Evolutionary conservation across 2,888 invertebrate genomes (phyloP).

Genomic region (Thereva unica): DNA sequence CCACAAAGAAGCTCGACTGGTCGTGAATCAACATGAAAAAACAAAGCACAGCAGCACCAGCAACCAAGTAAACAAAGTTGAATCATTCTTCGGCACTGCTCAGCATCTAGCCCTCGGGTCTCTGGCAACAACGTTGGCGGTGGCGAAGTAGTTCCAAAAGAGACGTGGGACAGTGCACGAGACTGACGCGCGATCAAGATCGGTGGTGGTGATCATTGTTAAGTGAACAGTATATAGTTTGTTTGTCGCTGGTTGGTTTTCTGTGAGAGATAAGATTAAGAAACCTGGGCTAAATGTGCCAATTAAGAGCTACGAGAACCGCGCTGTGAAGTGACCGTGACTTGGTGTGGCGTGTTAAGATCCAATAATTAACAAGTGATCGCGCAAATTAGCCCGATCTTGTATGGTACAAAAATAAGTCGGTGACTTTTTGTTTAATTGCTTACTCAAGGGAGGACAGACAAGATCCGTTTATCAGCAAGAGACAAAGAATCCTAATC

Average conservation of each 20-base stretch:
- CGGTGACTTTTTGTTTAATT: no score
- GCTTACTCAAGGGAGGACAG: no score
- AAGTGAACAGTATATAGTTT: not conserved
- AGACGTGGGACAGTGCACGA: conserved; percentile 8
- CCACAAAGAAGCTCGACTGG: no score
- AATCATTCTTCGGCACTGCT: conserved; percentile 13
- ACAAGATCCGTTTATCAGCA: no score
- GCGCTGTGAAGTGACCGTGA: not conserved
- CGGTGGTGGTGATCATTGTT: no score
- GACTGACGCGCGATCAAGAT: no score
- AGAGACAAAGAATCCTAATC: no score
- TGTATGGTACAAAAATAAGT: no score
- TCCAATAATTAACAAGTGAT: no score
- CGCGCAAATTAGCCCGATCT: no score
- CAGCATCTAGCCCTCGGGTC: conserved; percentile 6
- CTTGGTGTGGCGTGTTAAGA: no score
- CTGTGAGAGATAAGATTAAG: no score
- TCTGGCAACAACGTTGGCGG: not conserved
- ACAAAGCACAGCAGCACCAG: not conserved
- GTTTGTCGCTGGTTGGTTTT: conserved; percentile 8
- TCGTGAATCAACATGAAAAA: not conserved
- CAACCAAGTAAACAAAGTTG: conserved; percentile 7
- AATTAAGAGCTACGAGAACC: not conserved
- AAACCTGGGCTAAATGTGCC: not conserved
- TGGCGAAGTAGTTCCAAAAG: conserved; percentile 13